A percentile compares a stretch with the other conserved stretches of the same genome.
Evolutionary conservation across 2,113 vertebrate genomes (phyloP).

Genomic region (Cochlearius cochlearius): DNA sequence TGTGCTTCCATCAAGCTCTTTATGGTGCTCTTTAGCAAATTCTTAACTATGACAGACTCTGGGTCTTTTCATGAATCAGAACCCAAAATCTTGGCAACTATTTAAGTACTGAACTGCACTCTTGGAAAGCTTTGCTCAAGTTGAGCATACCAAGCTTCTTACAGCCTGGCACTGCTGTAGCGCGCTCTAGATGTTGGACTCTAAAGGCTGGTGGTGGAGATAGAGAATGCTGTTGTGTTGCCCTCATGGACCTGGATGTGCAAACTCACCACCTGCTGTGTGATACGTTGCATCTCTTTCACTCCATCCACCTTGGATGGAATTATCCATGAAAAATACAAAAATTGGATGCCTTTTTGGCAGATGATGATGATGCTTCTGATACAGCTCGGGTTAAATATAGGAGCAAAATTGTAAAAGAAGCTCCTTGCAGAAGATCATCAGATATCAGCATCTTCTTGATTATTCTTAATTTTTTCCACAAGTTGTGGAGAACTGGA

Average conservation of each 20-base stretch:
- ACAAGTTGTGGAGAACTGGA: background rate
- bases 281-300: background rate
- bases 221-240: background rate
- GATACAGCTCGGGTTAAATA: background rate
- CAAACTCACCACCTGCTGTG: background rate
- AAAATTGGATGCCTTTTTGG: background rate
- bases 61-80: background rate
- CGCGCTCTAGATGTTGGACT: background rate
- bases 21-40: background rate
- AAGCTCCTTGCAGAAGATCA: background rate
- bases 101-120: background rate
- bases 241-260: background rate
- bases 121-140: slow-evolving; percentile 25
- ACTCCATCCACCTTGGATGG: background rate
- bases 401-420: background rate
- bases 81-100: background rate
- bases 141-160: slow-evolving; percentile 3
- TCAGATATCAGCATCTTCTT: background rate
- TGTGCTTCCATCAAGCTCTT: background rate
- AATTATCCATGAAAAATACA: slow-evolving; percentile 13
- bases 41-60: background rate
- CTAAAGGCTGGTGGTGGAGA: background rate
- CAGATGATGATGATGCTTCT: background rate
- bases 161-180: background rate
- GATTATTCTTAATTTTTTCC: background rate